phyloP scores from a whole-genome alignment of 2,113 vertebrate species.

The Chauna torquata region DNA sequence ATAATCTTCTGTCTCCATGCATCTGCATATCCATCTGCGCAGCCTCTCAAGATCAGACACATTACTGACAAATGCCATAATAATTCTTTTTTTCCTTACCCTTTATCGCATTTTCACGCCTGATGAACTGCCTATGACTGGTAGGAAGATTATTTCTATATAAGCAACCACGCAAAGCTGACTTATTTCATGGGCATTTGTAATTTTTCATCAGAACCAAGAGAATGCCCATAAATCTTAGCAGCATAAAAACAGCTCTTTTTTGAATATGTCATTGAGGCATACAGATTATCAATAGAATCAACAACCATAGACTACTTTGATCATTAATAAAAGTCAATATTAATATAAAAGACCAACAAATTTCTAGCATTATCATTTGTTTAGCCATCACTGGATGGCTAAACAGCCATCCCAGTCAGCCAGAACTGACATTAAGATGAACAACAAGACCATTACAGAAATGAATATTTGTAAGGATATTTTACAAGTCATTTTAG shows the following conservation, averaged over 20 bases:
- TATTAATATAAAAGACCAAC: neutral
- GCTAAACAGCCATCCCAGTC: neutral
- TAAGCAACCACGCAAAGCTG: constrained; percentile 2
- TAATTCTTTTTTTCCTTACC: constrained; percentile 45
- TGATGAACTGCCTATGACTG: constrained; percentile 31
- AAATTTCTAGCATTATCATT: neutral
- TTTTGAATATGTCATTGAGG: neutral
- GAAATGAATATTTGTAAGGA: neutral
- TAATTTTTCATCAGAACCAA: constrained; percentile 28
- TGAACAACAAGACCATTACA: neutral
- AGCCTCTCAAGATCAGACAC: constrained; percentile 60
- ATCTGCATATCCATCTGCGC: constrained; percentile 67
- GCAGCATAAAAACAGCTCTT: neutral
- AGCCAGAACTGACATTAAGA: neutral
- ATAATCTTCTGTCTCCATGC: constrained; percentile 52
- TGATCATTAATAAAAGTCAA: neutral
- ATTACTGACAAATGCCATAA: constrained; percentile 62
- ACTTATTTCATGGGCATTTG: constrained; percentile 19
- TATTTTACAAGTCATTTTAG: neutral
- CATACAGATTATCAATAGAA: neutral
- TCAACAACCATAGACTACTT: neutral
- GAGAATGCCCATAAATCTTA: neutral
- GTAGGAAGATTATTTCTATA: constrained; percentile 32
- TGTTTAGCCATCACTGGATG: neutral
- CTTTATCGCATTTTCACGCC: constrained; percentile 51